Evolutionary conservation across 2,113 vertebrate genomes (phyloP).

Genomic region (Laticauda colubrina): DNA sequence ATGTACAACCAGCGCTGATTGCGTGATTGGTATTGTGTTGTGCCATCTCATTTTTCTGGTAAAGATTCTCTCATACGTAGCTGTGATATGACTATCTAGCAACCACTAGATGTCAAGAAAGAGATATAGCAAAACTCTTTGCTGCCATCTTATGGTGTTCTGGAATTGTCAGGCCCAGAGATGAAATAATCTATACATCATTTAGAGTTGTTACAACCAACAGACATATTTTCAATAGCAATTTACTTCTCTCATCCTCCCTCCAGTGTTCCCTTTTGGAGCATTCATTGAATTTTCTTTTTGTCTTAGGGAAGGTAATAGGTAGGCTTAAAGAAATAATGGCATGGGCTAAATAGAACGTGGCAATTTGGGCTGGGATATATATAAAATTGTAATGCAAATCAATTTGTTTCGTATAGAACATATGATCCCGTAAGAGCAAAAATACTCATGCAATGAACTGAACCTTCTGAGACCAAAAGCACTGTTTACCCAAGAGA

Average conservation of each 20-base stretch:
- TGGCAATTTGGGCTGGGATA: not conserved
- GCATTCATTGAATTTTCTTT: not conserved
- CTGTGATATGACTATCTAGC: not conserved
- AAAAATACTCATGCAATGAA: not conserved
- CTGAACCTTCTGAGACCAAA: not conserved
- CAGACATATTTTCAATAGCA: not conserved
- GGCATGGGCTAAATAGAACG: not conserved
- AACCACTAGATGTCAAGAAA: not conserved
- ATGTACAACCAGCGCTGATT: not conserved
- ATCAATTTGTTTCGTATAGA: not conserved
- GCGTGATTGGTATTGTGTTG: not conserved
- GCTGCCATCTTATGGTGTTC: not conserved
- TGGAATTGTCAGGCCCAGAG: not conserved
- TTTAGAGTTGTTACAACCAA: not conserved
- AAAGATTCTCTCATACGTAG: not conserved
- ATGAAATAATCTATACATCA: not conserved
- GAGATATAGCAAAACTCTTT: not conserved
- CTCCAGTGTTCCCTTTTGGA: not conserved
- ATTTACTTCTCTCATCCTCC: not conserved
- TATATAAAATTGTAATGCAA: not conserved
- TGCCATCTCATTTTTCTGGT: not conserved
- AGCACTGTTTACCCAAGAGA: not conserved
- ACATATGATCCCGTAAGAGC: not conserved
- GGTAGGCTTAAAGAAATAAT: not conserved
- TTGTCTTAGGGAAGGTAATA: not conserved